A percentile compares a stretch with the other conserved stretches of the same genome.
phyloP scores from a whole-genome alignment of 2,888 invertebrate species.

The Xestia c-nigrum region DNA sequence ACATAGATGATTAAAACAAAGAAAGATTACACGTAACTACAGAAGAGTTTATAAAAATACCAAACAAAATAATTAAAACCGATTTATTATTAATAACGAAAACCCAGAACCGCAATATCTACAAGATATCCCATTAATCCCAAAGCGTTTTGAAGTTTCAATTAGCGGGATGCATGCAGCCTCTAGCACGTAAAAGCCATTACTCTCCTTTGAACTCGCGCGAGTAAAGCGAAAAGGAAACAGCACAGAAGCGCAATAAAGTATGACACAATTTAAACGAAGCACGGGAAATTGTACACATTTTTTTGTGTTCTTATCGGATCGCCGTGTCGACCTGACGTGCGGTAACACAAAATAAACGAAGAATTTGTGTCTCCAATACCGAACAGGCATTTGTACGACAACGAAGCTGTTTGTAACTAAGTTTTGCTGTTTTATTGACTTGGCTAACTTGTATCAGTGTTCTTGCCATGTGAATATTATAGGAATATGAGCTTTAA shows the following conservation, averaged over 20 bases:
- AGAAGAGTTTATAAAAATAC: too few relatives aligned
- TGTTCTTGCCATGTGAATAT: slow-evolving; percentile 47
- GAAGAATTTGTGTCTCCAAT: slow-evolving; percentile 58
- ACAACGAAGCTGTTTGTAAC: slow-evolving; percentile 46
- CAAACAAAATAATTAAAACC: not conserved
- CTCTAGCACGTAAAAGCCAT: slow-evolving; percentile 40
- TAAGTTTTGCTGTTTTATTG: slow-evolving; percentile 62
- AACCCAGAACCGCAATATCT: not conserved
- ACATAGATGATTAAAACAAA: not conserved
- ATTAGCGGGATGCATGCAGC: slow-evolving; percentile 45
- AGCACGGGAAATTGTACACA: slow-evolving; percentile 44
- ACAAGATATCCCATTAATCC: slow-evolving; percentile 10
- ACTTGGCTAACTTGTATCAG: slow-evolving; percentile 57
- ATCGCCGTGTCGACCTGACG: slow-evolving; percentile 44
- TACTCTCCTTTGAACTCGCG: slow-evolving; percentile 49
- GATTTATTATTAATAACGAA: not conserved
- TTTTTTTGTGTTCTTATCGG: slow-evolving; percentile 48
- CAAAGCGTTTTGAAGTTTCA: slow-evolving; percentile 45
- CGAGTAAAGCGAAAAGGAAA: slow-evolving; percentile 33
- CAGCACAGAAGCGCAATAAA: slow-evolving; percentile 41
- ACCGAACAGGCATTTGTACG: slow-evolving; percentile 45
- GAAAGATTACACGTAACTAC: not conserved
- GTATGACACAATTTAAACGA: slow-evolving; percentile 48
- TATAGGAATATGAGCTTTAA: slow-evolving; percentile 49
- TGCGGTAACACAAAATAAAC: slow-evolving; percentile 56